These are phyloP conservation scores for Etheostoma spectabile DNA, from an alignment of 2,113 vertebrate genomes.

Conservation along the genomic window DNA sequence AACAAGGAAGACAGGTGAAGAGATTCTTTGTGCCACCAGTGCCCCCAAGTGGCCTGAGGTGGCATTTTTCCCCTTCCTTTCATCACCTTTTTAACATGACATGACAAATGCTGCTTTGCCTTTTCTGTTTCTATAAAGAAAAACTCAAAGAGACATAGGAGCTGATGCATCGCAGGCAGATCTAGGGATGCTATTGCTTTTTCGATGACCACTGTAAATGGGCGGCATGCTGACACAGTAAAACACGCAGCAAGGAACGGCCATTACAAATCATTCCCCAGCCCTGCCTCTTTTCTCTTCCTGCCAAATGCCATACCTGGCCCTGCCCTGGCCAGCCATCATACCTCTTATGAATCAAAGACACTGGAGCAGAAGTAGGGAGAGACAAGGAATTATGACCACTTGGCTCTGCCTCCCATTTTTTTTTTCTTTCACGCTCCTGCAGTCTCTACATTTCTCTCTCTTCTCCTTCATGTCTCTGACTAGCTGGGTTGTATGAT, in stretches of 20 bases:
- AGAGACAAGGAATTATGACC: conserved; percentile 73
- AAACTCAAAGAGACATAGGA: conserved; percentile 42
- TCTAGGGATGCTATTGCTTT: conserved; percentile 61
- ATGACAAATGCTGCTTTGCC: conserved; percentile 52
- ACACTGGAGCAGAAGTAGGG: conserved; percentile 59
- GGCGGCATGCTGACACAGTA: conserved; percentile 69
- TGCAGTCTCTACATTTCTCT: conserved; percentile 42
- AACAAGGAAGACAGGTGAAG: not conserved
- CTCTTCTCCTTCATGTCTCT: conserved; percentile 57
- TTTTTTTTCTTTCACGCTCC: conserved; percentile 34
- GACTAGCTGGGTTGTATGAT: conserved; percentile 60
- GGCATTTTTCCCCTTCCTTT: not conserved
- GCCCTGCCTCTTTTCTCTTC: conserved; percentile 45
- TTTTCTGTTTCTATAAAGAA: conserved; percentile 62
- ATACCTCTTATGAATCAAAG: conserved; percentile 72
- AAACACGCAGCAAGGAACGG: conserved; percentile 51
- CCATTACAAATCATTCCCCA: conserved; percentile 65
- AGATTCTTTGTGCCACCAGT: conserved; percentile 69
- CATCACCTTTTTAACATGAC: conserved; percentile 44
- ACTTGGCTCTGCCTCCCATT: conserved; percentile 48
- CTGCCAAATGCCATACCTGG: conserved; percentile 66
- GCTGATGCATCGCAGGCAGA: conserved; percentile 61
- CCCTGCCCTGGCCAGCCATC: conserved; percentile 62
- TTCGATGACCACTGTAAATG: conserved; percentile 67
- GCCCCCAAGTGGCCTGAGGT: conserved; percentile 79